A percentile compares a stretch with the other conserved stretches of the same genome.
Conservation (phyloP, 2,113 vertebrate species). For the Cephalopterus ornatus region DNA sequence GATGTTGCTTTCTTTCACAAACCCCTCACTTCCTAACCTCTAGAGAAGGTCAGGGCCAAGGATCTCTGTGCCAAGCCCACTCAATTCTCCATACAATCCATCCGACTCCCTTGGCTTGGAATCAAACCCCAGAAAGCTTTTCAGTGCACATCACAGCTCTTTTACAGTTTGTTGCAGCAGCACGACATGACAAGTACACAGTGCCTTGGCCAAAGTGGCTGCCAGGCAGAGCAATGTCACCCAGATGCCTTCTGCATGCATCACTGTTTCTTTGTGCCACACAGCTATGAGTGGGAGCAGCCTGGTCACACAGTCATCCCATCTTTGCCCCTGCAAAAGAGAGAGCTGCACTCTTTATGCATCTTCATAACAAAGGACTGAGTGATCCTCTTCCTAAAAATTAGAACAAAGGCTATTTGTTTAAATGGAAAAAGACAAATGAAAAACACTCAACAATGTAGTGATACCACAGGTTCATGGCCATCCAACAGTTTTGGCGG, state of each 20-base stretch:
- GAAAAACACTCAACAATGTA: not conserved
- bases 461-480: not conserved
- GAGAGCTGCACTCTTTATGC: not conserved
- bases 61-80: not conserved
- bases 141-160: not conserved
- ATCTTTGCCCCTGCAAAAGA: not conserved
- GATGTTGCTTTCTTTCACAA: accelerated
- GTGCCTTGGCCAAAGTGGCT: not conserved
- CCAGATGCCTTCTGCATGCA: not conserved
- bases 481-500: not conserved
- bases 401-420: not conserved
- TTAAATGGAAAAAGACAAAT: not conserved
- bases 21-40: not conserved
- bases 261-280: not conserved
- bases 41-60: not conserved
- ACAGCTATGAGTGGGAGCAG: not conserved
- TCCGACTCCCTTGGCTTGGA: not conserved
- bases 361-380: not conserved
- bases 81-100: not conserved
- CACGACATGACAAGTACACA: not conserved
- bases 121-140: not conserved
- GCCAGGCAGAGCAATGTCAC: not conserved
- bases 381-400: not conserved
- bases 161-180: not conserved
- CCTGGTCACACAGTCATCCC: not conserved